Conservation (phyloP, 1,140 invertebrate genomes). For the Doryteuthis pealeii region DNA sequence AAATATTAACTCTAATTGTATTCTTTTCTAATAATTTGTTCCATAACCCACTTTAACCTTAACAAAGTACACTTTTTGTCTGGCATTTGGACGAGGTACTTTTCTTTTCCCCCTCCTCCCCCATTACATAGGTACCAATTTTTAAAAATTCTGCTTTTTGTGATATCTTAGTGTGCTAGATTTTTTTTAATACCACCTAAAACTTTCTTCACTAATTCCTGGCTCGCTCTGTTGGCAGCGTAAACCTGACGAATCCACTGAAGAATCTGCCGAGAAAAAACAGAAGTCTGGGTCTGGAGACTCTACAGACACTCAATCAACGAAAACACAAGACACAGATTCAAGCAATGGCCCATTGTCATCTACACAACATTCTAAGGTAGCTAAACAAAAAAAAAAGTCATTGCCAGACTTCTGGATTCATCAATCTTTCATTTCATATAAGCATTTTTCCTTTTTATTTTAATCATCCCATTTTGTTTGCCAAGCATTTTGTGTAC, state of each 20-base stretch:
- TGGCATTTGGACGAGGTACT: neutral
- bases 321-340: neutral
- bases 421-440: too few species aligned
- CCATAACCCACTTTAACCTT: neutral
- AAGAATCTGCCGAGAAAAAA: neutral
- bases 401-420: too few species aligned
- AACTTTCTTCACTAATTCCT: neutral
- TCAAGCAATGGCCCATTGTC: neutral
- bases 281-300: neutral
- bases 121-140: neutral
- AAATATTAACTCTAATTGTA: too few species aligned
- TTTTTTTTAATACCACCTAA: neutral
- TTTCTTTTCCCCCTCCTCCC: neutral
- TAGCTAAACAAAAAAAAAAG: too few species aligned
- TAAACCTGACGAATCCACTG: neutral
- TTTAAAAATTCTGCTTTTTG: neutral
- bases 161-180: neutral
- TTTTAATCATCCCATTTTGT: too few species aligned
- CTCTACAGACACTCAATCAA: neutral
- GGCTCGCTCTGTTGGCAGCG: constrained; percentile 1
- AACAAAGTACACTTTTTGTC: neutral
- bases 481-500: too few species aligned
- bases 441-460: too few species aligned
- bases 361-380: too few species aligned
- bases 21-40: neutral